These are phyloP conservation scores for Pollimyrus isidori DNA, from an alignment of 2,113 vertebrate genomes.

Conservation along the genomic window DNA sequence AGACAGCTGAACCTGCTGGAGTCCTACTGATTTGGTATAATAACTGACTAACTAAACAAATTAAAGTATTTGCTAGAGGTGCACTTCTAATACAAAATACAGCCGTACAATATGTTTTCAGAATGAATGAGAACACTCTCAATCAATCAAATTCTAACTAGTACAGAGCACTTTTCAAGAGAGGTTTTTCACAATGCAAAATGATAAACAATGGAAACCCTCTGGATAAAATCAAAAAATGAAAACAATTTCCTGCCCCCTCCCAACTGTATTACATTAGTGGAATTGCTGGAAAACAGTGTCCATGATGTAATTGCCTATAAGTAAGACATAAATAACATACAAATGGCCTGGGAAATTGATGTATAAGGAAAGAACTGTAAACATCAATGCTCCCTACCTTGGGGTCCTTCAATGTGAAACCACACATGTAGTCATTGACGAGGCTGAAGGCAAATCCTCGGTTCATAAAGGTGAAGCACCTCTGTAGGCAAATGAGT, in stretches of 20 bases:
- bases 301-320: not conserved
- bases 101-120: not conserved
- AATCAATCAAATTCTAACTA: not conserved
- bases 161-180: not conserved
- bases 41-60: not conserved
- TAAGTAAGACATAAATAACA: not conserved
- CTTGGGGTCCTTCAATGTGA: slow-evolving; percentile 89
- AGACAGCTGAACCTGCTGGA: not conserved
- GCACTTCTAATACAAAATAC: not conserved
- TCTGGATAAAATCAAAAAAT: not conserved
- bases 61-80: not conserved
- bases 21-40: not conserved
- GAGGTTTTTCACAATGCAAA: not conserved
- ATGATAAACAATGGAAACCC: not conserved
- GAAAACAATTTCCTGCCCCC: not conserved
- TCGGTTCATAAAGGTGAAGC: slow-evolving; percentile 91
- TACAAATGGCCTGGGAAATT: not conserved
- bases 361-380: not conserved
- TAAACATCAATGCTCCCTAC: slow-evolving; percentile 45
- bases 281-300: not conserved
- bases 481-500: slow-evolving; percentile 61
- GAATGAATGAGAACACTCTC: not conserved
- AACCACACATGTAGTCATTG: slow-evolving; percentile 91
- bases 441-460: slow-evolving; percentile 87
- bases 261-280: not conserved